A percentile compares a stretch with the other conserved stretches of the same genome.
phyloP scores from a whole-genome alignment of 2,797 vertebrate species.

The Propithecus deckenii region DNA sequence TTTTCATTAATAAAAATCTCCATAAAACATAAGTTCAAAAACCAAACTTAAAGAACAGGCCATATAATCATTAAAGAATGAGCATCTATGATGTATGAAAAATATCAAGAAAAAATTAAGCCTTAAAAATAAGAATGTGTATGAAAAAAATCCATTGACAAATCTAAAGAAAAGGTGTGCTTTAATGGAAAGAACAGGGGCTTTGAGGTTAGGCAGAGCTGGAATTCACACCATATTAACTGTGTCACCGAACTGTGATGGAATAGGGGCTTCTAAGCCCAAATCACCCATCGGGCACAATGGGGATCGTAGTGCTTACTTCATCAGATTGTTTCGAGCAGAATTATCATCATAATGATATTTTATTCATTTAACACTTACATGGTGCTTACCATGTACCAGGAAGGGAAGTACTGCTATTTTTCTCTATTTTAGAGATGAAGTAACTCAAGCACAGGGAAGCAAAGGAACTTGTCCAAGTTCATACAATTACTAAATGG shows the following conservation, averaged over 20 bases:
- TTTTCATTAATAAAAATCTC: background rate
- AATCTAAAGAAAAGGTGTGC: background rate
- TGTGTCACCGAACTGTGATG: background rate
- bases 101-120: background rate
- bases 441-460: background rate
- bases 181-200: background rate
- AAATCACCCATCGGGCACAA: background rate
- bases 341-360: background rate
- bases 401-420: background rate
- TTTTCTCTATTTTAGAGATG: background rate
- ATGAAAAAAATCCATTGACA: background rate
- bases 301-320: accelerated
- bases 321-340: background rate
- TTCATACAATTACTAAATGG: background rate
- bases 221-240: background rate
- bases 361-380: background rate
- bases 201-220: background rate
- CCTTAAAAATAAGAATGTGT: background rate
- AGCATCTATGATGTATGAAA: background rate
- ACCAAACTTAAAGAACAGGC: background rate
- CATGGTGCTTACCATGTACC: background rate
- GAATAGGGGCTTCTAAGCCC: background rate
- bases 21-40: background rate
- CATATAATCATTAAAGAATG: background rate
- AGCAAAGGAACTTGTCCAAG: background rate